Base-by-base conservation (phyloP, 2,113 vertebrate species). In the Vimba vimba region DNA sequence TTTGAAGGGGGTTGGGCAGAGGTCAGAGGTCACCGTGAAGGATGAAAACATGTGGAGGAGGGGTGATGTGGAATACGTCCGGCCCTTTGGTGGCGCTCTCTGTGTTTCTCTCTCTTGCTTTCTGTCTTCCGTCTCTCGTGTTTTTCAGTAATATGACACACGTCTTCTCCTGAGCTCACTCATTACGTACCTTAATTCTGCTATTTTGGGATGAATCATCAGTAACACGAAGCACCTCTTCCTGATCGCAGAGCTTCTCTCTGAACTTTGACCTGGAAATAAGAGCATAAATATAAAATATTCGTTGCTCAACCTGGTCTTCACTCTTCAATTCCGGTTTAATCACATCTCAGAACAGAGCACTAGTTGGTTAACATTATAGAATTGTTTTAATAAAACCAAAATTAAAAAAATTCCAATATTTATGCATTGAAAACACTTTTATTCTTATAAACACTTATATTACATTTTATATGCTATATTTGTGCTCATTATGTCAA, bases 31-130 rank as follows among this genome's bases (percentile, higher is more conserved):
- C 91, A 91, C 83, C 86, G 87, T 88, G 77, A 71, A 91, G 91
- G 92, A 94, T 94, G 92, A 92, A 93, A 92, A 93, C 82, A 89
- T 91, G 91, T 90, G 85, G 92, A 90, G 91, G 89, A 91, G 86
- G 74, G 87, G 83, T 87, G 81, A 82, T 90, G 91, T 92, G 57
- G 84, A 89, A 89, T 87, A 85, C 81, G 60, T 91, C 30, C 88
- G 60, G 4, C 60, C 52, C 62, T 30, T 69, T 39, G 36, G 50
- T 30, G 43, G 47, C 5, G 60, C 50, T 84, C 50, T 68, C 21
- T 47, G 36, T 86, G 76, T 92, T 86, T 80, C 82, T 30, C 45
- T 13, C 73, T 76, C 68, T 6, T 75, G 12, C n/a, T 76, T 50
- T 75, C 73, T 15, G 45, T 47, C 73, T 75, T 45, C 39, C 45